Evolutionary conservation across 2,113 vertebrate genomes (phyloP).

Genomic region (Epinephelus moara): DNA sequence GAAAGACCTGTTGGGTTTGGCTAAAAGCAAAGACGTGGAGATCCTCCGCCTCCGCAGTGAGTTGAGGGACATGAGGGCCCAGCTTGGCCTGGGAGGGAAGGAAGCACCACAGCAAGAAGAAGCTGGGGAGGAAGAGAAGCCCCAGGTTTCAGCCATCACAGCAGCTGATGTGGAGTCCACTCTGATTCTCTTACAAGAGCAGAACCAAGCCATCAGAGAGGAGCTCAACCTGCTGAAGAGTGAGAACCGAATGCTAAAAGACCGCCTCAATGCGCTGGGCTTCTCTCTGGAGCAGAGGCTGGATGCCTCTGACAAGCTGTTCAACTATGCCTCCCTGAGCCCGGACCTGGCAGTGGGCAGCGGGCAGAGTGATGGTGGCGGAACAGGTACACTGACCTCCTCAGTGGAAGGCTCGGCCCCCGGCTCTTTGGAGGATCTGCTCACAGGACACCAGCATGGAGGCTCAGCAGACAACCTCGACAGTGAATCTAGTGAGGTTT

Average conservation of each 20-base stretch:
- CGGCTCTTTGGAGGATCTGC: conserved; percentile 93
- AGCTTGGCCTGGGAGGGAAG: conserved; percentile 88
- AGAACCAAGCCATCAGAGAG: conserved; percentile 92
- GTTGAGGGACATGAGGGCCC: conserved; percentile 91
- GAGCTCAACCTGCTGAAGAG: conserved; percentile 94
- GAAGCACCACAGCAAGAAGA: conserved; percentile 78
- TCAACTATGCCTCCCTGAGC: conserved; percentile 89
- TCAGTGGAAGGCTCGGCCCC: conserved; percentile 94
- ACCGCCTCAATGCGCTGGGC: conserved; percentile 92
- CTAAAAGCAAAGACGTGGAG: conserved; percentile 94
- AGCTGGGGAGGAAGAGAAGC: conserved; percentile 85
- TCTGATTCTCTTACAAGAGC: conserved; percentile 91
- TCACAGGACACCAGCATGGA: conserved; percentile 92
- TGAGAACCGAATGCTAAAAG: conserved; percentile 96
- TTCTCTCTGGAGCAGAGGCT: conserved; percentile 95
- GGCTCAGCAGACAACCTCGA: conserved; percentile 94
- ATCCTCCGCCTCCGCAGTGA: conserved; percentile 92
- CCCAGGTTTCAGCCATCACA: conserved; percentile 81
- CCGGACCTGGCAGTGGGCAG: conserved; percentile 87
- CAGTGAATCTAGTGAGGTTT: conserved; percentile 96
- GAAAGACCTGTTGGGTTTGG: conserved; percentile 91
- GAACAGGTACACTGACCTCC: conserved; percentile 90
- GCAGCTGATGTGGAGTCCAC: conserved; percentile 93
- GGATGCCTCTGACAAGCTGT: conserved; percentile 91
- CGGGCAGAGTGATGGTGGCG: conserved; percentile 88